These are phyloP conservation scores for Podarcis lilfordi DNA, from an alignment of 2,797 vertebrate species.

Conservation along the genomic window DNA sequence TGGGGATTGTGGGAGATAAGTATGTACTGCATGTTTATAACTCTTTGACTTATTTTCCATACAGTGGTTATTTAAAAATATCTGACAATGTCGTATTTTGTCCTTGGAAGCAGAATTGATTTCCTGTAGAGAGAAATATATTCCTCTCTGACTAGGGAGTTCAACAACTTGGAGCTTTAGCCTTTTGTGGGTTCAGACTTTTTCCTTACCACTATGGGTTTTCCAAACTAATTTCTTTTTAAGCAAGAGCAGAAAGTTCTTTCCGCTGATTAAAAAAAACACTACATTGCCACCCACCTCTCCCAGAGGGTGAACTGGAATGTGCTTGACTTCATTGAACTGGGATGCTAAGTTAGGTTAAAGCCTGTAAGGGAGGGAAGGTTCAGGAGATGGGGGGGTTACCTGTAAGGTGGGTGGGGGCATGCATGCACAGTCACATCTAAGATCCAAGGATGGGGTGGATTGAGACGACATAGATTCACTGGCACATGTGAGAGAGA, in stretches of 20 bases:
- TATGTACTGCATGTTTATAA: constrained; percentile 78
- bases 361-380: too few relatives aligned
- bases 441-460: too few relatives aligned
- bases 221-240: constrained; percentile 5
- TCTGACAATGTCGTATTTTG: constrained; percentile 36
- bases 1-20: constrained; percentile 99
- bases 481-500: too few relatives aligned
- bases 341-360: too few relatives aligned
- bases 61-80: constrained; percentile 10
- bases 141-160: background rate
- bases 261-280: background rate
- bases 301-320: too few relatives aligned
- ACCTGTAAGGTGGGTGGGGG: too few relatives aligned
- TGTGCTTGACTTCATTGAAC: too few relatives aligned
- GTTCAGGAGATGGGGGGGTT: too few relatives aligned
- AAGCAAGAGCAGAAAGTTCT: background rate
- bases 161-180: background rate
- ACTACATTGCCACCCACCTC: too few relatives aligned
- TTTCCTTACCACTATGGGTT: background rate
- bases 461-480: too few relatives aligned
- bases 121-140: constrained; percentile 27
- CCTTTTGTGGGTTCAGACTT: background rate
- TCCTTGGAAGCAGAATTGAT: constrained; percentile 32
- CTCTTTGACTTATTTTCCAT: constrained; percentile 25
- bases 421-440: too few relatives aligned